Evolutionary conservation across 2,113 vertebrate genomes (phyloP).

Genomic region (Sphyrna mokarran): DNA sequence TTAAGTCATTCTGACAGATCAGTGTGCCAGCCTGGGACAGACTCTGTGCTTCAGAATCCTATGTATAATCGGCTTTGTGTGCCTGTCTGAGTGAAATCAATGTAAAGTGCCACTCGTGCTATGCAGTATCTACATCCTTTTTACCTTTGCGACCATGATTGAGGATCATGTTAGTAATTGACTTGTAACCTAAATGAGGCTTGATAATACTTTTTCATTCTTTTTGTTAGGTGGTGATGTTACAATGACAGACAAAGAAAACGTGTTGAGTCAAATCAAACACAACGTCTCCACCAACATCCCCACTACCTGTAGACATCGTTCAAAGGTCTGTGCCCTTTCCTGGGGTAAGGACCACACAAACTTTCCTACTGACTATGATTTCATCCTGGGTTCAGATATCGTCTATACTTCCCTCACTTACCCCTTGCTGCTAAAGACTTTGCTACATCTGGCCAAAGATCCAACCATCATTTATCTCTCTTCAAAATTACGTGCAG

Average conservation of each 20-base stretch:
- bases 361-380: background rate
- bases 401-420: background rate
- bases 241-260: constrained; percentile 12
- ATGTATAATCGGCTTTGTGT: background rate
- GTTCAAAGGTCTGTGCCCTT: background rate
- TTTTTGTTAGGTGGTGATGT: constrained; percentile 10
- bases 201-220: background rate
- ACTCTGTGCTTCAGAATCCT: background rate
- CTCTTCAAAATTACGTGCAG: background rate
- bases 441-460: background rate
- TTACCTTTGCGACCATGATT: background rate
- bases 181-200: background rate
- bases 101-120: background rate
- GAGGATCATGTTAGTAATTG: background rate
- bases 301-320: background rate
- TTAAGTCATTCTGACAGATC: background rate
- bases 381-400: constrained; percentile 28
- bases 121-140: background rate
- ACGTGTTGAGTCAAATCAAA: background rate
- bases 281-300: constrained; percentile 9
- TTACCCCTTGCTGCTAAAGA: background rate
- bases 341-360: constrained; percentile 9
- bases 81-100: background rate
- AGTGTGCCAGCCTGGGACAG: background rate
- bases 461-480: constrained; percentile 16